These are phyloP conservation scores for Chrysina gloriosa DNA, from an alignment of 2,888 invertebrate genomes.

Conservation along the genomic window DNA sequence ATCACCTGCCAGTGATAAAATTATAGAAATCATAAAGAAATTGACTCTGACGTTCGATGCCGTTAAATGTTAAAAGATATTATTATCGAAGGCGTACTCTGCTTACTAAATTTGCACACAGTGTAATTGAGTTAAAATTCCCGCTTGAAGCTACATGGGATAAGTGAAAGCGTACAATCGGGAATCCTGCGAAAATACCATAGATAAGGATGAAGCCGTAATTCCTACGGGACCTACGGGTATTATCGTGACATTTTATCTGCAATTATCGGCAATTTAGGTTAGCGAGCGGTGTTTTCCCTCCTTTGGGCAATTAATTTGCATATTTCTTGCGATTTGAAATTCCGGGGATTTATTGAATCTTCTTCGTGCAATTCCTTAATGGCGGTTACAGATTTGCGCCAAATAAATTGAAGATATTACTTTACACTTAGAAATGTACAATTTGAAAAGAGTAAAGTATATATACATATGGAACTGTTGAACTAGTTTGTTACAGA, in stretches of 20 bases:
- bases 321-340: conserved; percentile 9
- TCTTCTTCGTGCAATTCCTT: too few relatives aligned
- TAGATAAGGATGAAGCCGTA: conserved; percentile 1
- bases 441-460: too few relatives aligned
- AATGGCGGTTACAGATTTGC: too few relatives aligned
- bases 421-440: too few relatives aligned
- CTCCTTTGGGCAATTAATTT: conserved; percentile 3
- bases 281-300: background rate
- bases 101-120: background rate
- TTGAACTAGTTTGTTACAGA: too few relatives aligned
- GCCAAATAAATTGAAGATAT: too few relatives aligned
- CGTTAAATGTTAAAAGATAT: background rate
- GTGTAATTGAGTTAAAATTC: background rate
- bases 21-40: background rate
- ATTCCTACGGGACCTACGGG: background rate
- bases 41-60: background rate
- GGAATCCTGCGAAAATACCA: background rate
- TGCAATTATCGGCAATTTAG: conserved; percentile 13
- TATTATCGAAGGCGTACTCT: background rate
- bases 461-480: too few relatives aligned
- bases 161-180: background rate
- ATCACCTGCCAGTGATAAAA: background rate
- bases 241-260: conserved; percentile 7
- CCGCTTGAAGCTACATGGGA: background rate
- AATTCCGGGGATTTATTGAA: too few relatives aligned